Base-by-base conservation (phyloP, 1,140 invertebrate genomes). In the Psix sp. region DNA sequence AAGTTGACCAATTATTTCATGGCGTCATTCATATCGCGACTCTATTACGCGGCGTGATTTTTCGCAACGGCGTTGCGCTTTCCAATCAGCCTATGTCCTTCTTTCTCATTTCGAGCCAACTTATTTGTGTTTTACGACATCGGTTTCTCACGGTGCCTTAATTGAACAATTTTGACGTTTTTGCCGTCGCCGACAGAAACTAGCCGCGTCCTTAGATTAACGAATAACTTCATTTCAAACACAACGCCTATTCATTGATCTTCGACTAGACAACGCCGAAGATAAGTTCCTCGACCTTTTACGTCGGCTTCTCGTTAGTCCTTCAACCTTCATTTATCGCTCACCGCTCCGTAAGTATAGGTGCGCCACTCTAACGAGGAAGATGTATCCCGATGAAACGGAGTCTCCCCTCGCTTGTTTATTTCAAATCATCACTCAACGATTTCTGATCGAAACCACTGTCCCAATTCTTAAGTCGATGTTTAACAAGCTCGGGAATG, bases 271-370 rank as follows among this genome's bases (percentile, higher is more conserved):
- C 60, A 73, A 65, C 51, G 54, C 20, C 40, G 13, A n/a, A 26
- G 38, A n/a, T 20, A 20, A 38, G 65, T 74, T 75, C 59, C 46
- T 70, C 65, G 72, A 70, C 72, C 65, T 76, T 65, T 75, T 26
- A 21, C 15, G 24, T 24, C 45, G 49, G 17, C 15, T 54, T 68
- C 65, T 43, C 49, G 49, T 71, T 65, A 71, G 68, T 75, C 72
- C 72, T 70, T 66, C 46, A 62, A 62, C 72, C 77, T 80, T 67
- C 57, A 52, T 81, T 79, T 78, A 79, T 80, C 74, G 65, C 72
- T 68, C 65, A 57, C 43, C 43, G 40, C 57, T 72, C n/a, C 48
- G 33, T 57, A 63, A 71, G 62, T 63, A 68, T 57, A 62, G 62
- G 63, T 56, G 56, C 67, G 51, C 43, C 26, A 77, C 24, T n/a